These are phyloP conservation scores for Smutsia temminckii DNA, from an alignment of 2,797 vertebrate species.

Conservation along the genomic window DNA sequence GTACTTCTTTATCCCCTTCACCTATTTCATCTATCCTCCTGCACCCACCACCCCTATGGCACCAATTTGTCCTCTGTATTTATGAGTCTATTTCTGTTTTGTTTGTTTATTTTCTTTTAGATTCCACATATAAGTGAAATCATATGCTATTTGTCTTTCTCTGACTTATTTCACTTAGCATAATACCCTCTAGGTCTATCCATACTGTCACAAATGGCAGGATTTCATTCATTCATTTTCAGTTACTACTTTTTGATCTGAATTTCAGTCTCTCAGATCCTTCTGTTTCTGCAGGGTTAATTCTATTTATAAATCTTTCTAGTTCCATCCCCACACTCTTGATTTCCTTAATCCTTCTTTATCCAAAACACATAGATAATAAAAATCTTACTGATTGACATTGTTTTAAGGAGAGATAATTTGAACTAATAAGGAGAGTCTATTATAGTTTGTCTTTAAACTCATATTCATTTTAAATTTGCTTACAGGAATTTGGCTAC, in stretches of 20 bases:
- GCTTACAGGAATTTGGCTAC: neutral
- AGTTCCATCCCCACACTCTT: neutral
- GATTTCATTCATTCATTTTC: constrained; percentile 10
- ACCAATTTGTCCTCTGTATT: no score
- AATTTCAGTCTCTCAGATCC: neutral
- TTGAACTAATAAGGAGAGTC: neutral
- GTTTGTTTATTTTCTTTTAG: no score
- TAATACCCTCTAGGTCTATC: no score
- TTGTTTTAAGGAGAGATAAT: neutral
- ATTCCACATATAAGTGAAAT: no score
- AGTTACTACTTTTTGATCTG: neutral
- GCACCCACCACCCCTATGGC: no score
- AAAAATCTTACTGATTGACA: neutral
- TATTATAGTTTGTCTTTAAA: neutral
- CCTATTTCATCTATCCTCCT: no score
- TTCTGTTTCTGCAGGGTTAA: neutral
- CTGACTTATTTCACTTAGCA: no score
- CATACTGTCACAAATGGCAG: no score
- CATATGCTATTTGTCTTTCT: no score
- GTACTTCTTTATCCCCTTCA: no score
- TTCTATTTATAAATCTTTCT: neutral
- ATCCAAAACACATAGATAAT: neutral
- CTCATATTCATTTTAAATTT: neutral
- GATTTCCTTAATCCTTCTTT: neutral
- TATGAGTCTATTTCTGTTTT: no score